Evolutionary conservation across 2,113 vertebrate genomes (phyloP), one percentile per base, ranked within the genome.

Genomic region (Vulpes ferrilata): DNA sequence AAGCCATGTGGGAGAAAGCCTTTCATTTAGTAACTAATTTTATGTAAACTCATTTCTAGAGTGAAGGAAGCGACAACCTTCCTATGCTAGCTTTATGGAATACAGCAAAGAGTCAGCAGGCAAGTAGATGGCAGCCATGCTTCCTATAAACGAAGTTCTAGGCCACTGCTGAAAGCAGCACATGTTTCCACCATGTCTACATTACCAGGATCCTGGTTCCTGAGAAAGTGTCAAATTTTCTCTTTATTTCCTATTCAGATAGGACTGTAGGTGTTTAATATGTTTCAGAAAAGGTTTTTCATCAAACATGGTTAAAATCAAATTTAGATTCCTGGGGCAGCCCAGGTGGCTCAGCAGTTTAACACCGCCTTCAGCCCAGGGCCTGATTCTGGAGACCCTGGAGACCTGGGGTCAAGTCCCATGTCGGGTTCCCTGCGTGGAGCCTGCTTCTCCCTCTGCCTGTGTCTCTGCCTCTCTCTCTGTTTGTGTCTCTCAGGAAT

Each of bases 221-320:
- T 79, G 69, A 55, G 71, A n/a, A 86, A 11, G 59, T 86, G 83
- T 65, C 73, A 88, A 51, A 51, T 65, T 27, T 43, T 71, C 73
- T 93, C 81, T 93, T 81, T 93, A 59, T 81, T 62, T 93, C 64
- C 51, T 53, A 35, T 95, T 88, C 92, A 82, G 76, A 92, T 55
- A 88, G 64, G 19, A 7, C 23, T 59, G 4, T 88, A 20, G 15
- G 20, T 80, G 17, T 88, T 73, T 88, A 64, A 51, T 69, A 55
- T n/a, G 3, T 55, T 62, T 81, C 85, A 85, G 79, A n/a, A 80
- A 90, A 19, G 9, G 6, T 69, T 90, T 79, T 83, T 43, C 38
- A 84, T 76, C 11, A 73, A 97, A 88, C 11, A 22, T 17, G 16
- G 25, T 65, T 76, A 74, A 78, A 67, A 90, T 27, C 20, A 78